A percentile compares a stretch with the other conserved stretches of the same genome.
phyloP scores from a whole-genome alignment of 2,113 vertebrate genomes.

The Pagrus major region DNA sequence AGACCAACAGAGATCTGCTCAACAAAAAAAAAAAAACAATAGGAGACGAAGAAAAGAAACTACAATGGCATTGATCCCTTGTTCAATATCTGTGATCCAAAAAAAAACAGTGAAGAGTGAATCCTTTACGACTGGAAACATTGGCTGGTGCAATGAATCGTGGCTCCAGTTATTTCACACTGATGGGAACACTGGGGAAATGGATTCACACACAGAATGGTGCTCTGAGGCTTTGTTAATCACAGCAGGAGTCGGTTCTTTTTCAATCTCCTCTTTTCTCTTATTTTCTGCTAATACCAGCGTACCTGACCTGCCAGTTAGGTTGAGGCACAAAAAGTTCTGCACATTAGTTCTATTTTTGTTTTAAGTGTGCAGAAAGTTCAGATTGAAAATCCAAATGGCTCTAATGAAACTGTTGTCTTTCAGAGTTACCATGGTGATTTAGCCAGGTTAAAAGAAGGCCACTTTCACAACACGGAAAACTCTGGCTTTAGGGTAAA shows the following conservation, averaged over 20 bases:
- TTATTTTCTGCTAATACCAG: neutral
- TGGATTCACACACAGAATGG: constrained; percentile 17
- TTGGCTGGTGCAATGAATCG: constrained; percentile 38
- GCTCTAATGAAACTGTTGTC: neutral
- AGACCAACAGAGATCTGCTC: neutral
- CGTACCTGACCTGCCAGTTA: neutral
- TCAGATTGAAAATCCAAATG: neutral
- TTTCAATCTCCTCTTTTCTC: neutral
- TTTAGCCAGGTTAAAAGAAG: too few species aligned
- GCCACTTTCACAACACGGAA: too few species aligned
- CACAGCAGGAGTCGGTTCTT: constrained; percentile 26
- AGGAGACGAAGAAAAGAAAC: neutral
- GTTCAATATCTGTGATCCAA: constrained; percentile 31
- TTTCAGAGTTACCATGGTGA: too few species aligned
- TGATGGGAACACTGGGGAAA: constrained; percentile 57
- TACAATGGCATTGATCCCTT: neutral
- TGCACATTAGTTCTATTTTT: neutral
- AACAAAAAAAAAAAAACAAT: neutral
- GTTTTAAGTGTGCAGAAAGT: neutral
- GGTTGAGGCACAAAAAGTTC: neutral
- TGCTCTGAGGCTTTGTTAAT: constrained; percentile 30
- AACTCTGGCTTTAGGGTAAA: too few species aligned
- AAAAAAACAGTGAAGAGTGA: constrained; percentile 21
- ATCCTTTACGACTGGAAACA: constrained; percentile 22
- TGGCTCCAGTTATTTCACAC: constrained; percentile 37